These are phyloP conservation scores for Pangasianodon gigas DNA, from an alignment of 2,113 vertebrate genomes.

Conservation along the genomic window DNA sequence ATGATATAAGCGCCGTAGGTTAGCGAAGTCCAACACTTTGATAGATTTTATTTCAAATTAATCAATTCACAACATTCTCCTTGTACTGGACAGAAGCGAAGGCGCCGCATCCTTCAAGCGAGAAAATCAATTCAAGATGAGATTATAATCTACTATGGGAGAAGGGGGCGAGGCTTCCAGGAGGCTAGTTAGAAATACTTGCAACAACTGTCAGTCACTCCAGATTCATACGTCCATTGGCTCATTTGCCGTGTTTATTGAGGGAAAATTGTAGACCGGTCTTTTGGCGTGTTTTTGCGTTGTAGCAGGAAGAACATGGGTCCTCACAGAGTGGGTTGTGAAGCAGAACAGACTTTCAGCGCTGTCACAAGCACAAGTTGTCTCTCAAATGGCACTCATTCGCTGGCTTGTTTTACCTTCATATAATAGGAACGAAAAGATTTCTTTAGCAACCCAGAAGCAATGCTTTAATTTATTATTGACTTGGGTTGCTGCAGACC, in stretches of 20 bases:
- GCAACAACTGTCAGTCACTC: not conserved
- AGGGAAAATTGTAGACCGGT: not conserved
- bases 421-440: not conserved
- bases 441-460: not conserved
- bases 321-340: not conserved
- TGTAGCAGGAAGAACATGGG: no score
- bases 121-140: no score
- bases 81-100: no score
- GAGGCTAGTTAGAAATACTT: not conserved
- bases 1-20: no score
- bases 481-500: not conserved
- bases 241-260: not conserved
- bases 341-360: not conserved
- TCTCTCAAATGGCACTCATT: not conserved
- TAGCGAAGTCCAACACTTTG: no score
- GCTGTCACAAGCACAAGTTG: no score
- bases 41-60: no score
- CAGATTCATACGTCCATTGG: not conserved
- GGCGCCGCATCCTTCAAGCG: no score
- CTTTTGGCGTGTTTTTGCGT: not conserved
- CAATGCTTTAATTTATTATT: not conserved
- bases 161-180: not conserved
- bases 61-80: no score
- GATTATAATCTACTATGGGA: no score
- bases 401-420: not conserved